Conservation (phyloP, 2,888 invertebrate genomes). For the Coecobrya sp. region DNA sequence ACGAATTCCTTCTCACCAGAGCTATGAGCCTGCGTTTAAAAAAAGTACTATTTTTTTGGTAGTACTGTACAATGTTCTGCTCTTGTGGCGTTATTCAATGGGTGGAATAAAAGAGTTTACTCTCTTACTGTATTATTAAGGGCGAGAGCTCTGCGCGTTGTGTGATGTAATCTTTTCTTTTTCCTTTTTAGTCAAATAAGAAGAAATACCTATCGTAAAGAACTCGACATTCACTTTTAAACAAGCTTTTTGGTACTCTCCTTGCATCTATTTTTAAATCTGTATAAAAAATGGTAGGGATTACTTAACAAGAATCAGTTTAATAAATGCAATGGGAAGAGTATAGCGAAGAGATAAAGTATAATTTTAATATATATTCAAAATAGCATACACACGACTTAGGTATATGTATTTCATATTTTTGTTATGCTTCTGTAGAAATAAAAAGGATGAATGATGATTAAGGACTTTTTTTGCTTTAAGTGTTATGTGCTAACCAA, state of each 20-base stretch:
- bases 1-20: constrained; percentile 14
- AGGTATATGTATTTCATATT: no score
- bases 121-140: neutral
- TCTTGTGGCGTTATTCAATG: neutral
- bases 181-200: constrained; percentile 47
- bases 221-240: constrained; percentile 52
- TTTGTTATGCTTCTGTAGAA: no score
- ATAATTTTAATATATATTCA: no score
- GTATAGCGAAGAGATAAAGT: neutral
- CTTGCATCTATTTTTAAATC: constrained; percentile 31
- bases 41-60: constrained; percentile 20
- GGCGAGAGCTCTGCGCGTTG: no score
- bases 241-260: neutral
- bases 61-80: neutral
- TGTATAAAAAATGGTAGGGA: neutral
- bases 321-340: neutral
- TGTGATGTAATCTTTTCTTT: constrained; percentile 59
- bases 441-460: neutral
- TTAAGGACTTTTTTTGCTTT: neutral
- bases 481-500: neutral
- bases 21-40: neutral
- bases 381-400: no score
- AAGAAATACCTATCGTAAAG: neutral
- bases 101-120: neutral
- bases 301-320: constrained; percentile 1